phyloP scores from a whole-genome alignment of 64 coral and sea anemone species.

The Pocillopora damicornis region DNA sequence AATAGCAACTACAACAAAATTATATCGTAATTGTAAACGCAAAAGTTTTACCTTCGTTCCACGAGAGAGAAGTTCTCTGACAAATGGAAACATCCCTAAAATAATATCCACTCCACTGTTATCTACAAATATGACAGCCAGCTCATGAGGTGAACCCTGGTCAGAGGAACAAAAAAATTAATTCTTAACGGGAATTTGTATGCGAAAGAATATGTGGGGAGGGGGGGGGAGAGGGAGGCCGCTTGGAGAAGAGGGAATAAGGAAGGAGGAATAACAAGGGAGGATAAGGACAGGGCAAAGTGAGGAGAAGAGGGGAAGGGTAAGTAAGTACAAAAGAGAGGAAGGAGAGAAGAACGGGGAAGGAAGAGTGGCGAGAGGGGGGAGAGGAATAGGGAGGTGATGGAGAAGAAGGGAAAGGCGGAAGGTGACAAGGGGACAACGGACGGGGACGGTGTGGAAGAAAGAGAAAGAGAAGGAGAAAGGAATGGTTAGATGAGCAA shows the following conservation, averaged over 20 bases:
- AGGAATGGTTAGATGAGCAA: too few relatives aligned
- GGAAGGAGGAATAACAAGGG: background rate
- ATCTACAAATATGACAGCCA: constrained; percentile 89
- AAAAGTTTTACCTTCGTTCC: constrained; percentile 65
- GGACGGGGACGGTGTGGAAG: too few relatives aligned
- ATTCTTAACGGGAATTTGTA: background rate
- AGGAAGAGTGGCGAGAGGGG: background rate
- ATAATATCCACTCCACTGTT: constrained; percentile 97
- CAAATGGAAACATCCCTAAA: constrained; percentile 95
- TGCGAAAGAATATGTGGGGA: background rate
- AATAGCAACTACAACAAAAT: too few relatives aligned
- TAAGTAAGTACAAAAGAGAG: background rate
- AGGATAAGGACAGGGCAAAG: background rate
- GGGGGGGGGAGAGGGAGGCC: too few relatives aligned
- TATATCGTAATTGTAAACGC: too few relatives aligned
- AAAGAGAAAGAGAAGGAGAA: too few relatives aligned
- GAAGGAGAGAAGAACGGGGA: too few relatives aligned
- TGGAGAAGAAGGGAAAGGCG: background rate
- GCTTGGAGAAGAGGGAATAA: too few relatives aligned
- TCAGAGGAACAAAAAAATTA: background rate
- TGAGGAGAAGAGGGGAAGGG: too few relatives aligned
- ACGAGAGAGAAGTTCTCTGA: constrained; percentile 85
- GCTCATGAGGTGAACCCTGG: constrained; percentile 68
- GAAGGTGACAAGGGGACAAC: too few relatives aligned
- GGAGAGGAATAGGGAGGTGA: background rate